A percentile compares a stretch with the other conserved stretches of the same genome.
Conservation (phyloP, 1,140 invertebrate genomes). For the Papilio polytes region DNA sequence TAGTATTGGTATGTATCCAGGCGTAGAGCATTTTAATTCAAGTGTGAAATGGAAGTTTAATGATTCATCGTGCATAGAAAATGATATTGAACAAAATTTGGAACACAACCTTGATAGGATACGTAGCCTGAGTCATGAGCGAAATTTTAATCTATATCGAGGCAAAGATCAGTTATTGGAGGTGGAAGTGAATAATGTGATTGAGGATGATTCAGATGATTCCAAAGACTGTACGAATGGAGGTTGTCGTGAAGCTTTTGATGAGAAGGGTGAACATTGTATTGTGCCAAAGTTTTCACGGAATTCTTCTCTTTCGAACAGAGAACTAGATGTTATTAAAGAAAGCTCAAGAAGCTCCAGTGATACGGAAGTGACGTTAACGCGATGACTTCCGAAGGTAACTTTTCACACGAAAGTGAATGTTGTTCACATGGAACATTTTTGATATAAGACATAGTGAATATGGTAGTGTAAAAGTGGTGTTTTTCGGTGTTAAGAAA, state of each 20-base stretch:
- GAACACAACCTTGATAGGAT: conserved; percentile 82
- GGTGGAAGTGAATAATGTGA: conserved; percentile 75
- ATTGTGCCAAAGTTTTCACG: conserved; percentile 75
- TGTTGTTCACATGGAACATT: conserved; percentile 68
- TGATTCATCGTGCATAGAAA: conserved; percentile 66
- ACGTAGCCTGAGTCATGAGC: conserved; percentile 75
- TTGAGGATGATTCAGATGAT: conserved; percentile 73
- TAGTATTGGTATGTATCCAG: conserved; percentile 78
- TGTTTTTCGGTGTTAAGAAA: conserved; percentile 49
- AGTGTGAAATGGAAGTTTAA: conserved; percentile 81
- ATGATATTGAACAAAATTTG: conserved; percentile 73
- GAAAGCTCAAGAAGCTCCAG: conserved; percentile 83
- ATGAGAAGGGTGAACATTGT: conserved; percentile 76
- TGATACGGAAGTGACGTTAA: conserved; percentile 82
- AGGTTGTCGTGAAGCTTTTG: conserved; percentile 67
- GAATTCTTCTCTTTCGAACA: conserved; percentile 77
- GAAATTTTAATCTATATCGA: conserved; percentile 64
- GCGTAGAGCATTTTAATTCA: conserved; percentile 79
- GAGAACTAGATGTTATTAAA: conserved; percentile 82
- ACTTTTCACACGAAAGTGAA: conserved; percentile 73
- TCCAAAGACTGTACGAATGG: conserved; percentile 62
- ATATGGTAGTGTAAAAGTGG: conserved; percentile 45
- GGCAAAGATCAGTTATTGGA: conserved; percentile 73
- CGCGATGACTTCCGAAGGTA: conserved; percentile 79
- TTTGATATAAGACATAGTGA: conserved; percentile 49